phyloP scores from a whole-genome alignment of 1,140 invertebrate genomes.

The Stegodyphus mimosarum region DNA sequence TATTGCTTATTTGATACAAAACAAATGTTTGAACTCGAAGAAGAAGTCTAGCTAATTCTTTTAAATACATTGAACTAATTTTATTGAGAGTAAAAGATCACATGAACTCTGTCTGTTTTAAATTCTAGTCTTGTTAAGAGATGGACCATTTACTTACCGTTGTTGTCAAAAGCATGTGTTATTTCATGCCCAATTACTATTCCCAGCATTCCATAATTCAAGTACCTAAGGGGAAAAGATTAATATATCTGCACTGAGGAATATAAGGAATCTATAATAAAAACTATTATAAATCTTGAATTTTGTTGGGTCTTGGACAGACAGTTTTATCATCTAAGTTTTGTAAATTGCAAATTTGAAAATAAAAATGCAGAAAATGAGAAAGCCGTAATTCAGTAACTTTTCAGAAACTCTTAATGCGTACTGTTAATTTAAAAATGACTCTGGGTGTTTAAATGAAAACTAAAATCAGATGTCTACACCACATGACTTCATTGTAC shows the following conservation, averaged over 20 bases:
- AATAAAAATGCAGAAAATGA: not conserved
- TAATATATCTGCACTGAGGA: not conserved
- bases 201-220: conserved; percentile 73
- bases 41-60: no score
- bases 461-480: no score
- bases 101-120: no score
- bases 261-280: not conserved
- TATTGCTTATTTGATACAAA: no score
- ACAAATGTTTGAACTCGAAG: no score
- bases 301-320: not conserved
- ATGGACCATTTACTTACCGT: conserved; percentile 65
- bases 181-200: conserved; percentile 73
- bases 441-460: no score
- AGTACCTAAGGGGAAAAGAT: conserved; percentile 65
- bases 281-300: not conserved
- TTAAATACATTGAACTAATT: no score
- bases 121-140: no score
- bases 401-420: not conserved
- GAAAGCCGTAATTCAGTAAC: not conserved
- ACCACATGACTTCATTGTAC: no score
- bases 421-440: not conserved
- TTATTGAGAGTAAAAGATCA: no score
- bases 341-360: not conserved
- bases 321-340: not conserved
- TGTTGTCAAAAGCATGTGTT: conserved; percentile 72